A percentile compares a stretch with the other conserved stretches of the same genome.
Evolutionary conservation across 2,888 invertebrate genomes (phyloP).

Genomic region (Pocota personata): DNA sequence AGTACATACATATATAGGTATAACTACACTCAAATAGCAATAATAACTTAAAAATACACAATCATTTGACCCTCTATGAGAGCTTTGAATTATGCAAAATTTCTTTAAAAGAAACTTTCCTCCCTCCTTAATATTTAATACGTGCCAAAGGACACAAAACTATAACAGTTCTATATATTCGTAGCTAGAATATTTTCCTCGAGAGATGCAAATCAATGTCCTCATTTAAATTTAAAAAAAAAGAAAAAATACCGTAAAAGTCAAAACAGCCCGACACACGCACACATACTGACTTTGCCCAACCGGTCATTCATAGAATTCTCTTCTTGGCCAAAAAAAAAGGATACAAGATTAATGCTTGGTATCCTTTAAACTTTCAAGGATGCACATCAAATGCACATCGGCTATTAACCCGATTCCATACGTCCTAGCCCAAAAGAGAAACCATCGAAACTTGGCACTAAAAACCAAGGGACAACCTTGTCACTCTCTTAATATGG

Average conservation of each 20-base stretch:
- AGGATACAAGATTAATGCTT: conserved; percentile 47
- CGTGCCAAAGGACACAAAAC: not conserved
- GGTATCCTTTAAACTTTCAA: conserved; percentile 69
- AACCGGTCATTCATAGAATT: conserved; percentile 26
- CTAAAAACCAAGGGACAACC: conserved; percentile 33
- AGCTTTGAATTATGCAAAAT: not conserved
- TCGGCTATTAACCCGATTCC: conserved; percentile 71
- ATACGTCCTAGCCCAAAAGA: conserved; percentile 2
- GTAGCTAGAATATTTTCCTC: not conserved
- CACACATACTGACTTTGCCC: not conserved
- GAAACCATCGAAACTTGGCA: conserved; percentile 54
- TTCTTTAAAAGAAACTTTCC: not conserved
- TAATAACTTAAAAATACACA: no score
- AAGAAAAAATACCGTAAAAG: no score
- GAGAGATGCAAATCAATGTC: conserved; percentile 33
- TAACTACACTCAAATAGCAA: no score
- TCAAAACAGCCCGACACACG: not conserved
- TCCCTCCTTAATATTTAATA: conserved; percentile 5
- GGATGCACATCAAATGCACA: conserved; percentile 72
- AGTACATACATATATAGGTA: no score
- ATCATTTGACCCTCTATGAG: not conserved
- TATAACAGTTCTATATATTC: not conserved
- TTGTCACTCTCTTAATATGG: not conserved
- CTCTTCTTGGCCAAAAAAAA: not conserved
- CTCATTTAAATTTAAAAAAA: conserved; percentile 27